Base-by-base conservation (phyloP, 2,888 invertebrate genomes). In the Sinelater perroti region DNA sequence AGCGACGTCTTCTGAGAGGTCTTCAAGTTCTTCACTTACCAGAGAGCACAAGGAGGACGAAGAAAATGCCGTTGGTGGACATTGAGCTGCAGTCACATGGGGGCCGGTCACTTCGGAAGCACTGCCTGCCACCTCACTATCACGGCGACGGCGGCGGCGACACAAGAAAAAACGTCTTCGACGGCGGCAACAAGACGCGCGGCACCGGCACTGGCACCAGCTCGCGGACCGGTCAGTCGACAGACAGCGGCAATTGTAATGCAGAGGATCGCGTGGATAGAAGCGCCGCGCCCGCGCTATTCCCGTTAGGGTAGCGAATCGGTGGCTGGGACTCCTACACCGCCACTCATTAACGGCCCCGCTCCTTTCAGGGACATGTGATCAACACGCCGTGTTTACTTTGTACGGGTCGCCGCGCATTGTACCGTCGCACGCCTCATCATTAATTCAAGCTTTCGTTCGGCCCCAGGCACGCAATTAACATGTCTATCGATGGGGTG, bases 191-290 rank as follows among this genome's bases (percentile, higher is more conserved):
- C 40, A 14, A 46, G 53, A 45, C 57, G 58, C 60, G 58, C 57
- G 64, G 60, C 57, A 63, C 64, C 51, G 60, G 57, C 59, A 56
- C 62, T 59, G 47, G 40, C 56, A 56, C 56, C 47, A 56, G 53
- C 36, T 61, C 50, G 61, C 55, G 50, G 60, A 63, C 64, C 66
- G 65, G 67, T 67, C 67, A 67, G 67, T 67, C 66, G 62, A 62
- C 67, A 67, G 69, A 67, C 70, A 66, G 66, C 72, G 69, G 71
- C 70, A 70, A 71, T 74, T 73, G 71, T 72, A 74, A 74, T 74
- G 72, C 72, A 68, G 71, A 65, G 70, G 67, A 71, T 72, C 71
- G 72, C 72, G 70, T 71, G 66, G 66, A 64, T 66, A 64, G 61
- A 64, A 62, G 61, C 56, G 63, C 67, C 68, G 69, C 73, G 71